These are phyloP conservation scores for Athene cunicularia DNA, from an alignment of 2,113 vertebrate genomes.

Conservation along the genomic window DNA sequence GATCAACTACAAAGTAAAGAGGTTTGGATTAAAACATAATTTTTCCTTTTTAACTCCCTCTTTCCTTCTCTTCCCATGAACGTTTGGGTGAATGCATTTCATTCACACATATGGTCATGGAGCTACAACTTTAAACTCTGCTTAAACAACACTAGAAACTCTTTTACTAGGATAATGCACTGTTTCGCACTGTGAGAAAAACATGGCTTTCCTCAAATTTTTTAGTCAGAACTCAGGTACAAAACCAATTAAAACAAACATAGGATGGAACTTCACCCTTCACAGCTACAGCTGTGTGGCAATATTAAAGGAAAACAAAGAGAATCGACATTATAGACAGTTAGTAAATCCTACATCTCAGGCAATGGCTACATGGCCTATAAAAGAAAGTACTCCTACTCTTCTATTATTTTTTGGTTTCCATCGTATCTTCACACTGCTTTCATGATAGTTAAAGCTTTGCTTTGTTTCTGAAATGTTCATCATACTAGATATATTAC, in stretches of 20 bases:
- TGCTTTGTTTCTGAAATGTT: not conserved
- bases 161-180: not conserved
- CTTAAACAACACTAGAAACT: not conserved
- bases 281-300: not conserved
- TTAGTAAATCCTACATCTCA: not conserved
- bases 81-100: not conserved
- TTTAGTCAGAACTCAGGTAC: not conserved
- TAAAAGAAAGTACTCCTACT: not conserved
- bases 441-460: not conserved
- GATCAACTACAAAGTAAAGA: not conserved
- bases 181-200: not conserved
- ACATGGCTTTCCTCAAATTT: not conserved
- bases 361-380: not conserved
- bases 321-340: not conserved
- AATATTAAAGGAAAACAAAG: not conserved
- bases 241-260: not conserved
- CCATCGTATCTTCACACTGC: not conserved
- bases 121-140: not conserved
- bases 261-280: not conserved
- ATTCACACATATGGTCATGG: not conserved
- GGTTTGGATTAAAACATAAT: not conserved
- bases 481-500: not conserved
- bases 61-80: not conserved
- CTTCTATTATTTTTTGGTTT: not conserved
- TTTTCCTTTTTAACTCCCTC: not conserved